Evolutionary conservation across 2,888 invertebrate genomes (phyloP).

Genomic region (Leucoptera coffeella): DNA sequence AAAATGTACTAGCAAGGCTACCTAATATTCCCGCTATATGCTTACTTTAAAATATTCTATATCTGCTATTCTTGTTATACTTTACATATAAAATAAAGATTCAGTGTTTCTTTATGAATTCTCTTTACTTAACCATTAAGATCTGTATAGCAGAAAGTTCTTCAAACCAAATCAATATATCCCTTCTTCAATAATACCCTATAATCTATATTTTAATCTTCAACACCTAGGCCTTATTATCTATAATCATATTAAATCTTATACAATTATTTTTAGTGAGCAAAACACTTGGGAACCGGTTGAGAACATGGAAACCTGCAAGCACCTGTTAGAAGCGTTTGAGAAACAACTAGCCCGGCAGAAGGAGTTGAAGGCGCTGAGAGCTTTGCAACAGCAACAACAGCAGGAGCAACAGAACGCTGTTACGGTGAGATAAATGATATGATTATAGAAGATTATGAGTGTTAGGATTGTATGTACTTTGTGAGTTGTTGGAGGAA

Average conservation of each 20-base stretch:
- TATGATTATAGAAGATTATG: conserved; percentile 10
- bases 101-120: not conserved
- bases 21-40: too few species aligned
- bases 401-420: conserved; percentile 30
- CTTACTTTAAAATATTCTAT: too few species aligned
- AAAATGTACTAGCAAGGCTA: too few species aligned
- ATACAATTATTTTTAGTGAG: conserved; percentile 59
- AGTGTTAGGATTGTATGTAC: too few species aligned
- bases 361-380: conserved; percentile 61
- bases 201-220: too few species aligned
- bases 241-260: too few species aligned
- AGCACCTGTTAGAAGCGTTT: conserved; percentile 71
- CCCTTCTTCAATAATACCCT: too few species aligned
- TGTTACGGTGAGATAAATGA: conserved; percentile 10
- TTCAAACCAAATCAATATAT: too few species aligned
- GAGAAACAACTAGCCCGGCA: conserved; percentile 72
- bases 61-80: not conserved
- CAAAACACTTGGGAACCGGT: conserved; percentile 83
- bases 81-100: not conserved
- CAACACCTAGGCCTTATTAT: too few species aligned
- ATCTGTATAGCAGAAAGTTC: too few species aligned
- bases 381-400: conserved; percentile 34
- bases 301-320: conserved; percentile 69
- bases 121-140: too few species aligned
- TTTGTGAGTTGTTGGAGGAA: too few species aligned